Percentiles rank a stretch among this genome's conserved stretches.
These are phyloP conservation scores for Hyperopisus bebe DNA, from an alignment of 2,113 vertebrate species.

Conservation along the genomic window DNA sequence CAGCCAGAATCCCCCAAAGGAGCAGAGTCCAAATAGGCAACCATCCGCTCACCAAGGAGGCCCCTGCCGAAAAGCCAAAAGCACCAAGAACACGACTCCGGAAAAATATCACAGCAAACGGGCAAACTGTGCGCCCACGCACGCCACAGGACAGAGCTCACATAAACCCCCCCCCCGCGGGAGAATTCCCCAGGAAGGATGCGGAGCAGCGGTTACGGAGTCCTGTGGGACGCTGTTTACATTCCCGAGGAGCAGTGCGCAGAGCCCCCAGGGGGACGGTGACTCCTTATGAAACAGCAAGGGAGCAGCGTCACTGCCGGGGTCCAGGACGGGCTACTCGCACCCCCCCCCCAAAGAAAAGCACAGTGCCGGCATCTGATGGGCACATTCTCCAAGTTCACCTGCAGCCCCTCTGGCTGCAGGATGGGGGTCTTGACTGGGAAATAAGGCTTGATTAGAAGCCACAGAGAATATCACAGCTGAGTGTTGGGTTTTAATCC, in stretches of 20 bases:
- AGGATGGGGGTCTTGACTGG: neutral
- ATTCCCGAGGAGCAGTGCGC: neutral
- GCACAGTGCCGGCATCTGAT: neutral
- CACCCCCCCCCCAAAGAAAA: neutral
- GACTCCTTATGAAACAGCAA: neutral
- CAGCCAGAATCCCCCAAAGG: neutral
- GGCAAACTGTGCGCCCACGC: neutral
- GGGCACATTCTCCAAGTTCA: neutral
- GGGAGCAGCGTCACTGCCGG: neutral
- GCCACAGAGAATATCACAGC: neutral
- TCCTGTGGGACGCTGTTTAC: neutral
- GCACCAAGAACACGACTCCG: neutral
- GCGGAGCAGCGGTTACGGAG: neutral
- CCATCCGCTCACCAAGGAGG: neutral
- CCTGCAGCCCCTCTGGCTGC: neutral
- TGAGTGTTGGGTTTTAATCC: neutral
- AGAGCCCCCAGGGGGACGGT: neutral
- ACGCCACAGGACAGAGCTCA: neutral
- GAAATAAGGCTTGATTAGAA: neutral
- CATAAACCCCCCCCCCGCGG: neutral
- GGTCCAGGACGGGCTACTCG: neutral
- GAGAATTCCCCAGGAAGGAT: neutral
- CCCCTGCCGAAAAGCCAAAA: neutral
- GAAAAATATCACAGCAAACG: neutral
- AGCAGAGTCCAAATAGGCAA: neutral